A percentile compares a stretch with the other conserved stretches of the same genome.
phyloP scores from a whole-genome alignment of 2,797 vertebrate species.

The Centropyge bicolor region DNA sequence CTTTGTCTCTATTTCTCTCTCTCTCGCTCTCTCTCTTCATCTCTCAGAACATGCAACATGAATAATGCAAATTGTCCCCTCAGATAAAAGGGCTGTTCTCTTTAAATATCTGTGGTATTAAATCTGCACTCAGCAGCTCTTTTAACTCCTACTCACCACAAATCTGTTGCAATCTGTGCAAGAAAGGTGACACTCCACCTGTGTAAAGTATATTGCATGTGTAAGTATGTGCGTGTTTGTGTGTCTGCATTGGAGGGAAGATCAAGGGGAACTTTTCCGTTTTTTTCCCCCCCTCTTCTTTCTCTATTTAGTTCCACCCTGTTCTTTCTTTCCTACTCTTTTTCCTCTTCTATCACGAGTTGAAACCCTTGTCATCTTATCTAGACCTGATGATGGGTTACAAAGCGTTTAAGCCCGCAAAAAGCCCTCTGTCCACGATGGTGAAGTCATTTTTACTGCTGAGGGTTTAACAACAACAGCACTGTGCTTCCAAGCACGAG shows the following conservation, averaged over 20 bases:
- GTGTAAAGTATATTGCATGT: conserved; percentile 36
- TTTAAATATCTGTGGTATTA: conserved; percentile 83
- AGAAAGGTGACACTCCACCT: conserved; percentile 75
- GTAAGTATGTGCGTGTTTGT: conserved; percentile 27
- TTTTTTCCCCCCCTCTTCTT: conserved; percentile 14
- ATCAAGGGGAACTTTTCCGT: conserved; percentile 45
- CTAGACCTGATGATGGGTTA: conserved; percentile 22
- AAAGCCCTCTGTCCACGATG: conserved; percentile 37
- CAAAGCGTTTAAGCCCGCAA: conserved; percentile 53
- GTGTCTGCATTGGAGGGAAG: conserved; percentile 43
- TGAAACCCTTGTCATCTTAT: conserved; percentile 55
- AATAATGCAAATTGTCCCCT: conserved; percentile 85
- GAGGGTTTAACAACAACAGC: conserved; percentile 29
- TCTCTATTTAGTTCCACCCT: conserved; percentile 17
- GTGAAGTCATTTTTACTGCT: conserved; percentile 47
- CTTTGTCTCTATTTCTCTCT: conserved; percentile 67
- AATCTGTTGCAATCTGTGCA: conserved; percentile 81
- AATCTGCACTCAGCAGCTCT: conserved; percentile 84
- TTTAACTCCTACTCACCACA: conserved; percentile 80
- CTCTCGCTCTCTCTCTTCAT: conserved; percentile 50
- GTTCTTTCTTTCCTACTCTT: background rate
- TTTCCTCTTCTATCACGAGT: conserved; percentile 16
- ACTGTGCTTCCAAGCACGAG: conserved; percentile 1
- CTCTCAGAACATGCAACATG: conserved; percentile 76
- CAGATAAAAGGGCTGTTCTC: conserved; percentile 79